These are phyloP conservation scores for Caenorhabditis macrosperma DNA, from an alignment of 2,888 invertebrate species.

Conservation along the genomic window DNA sequence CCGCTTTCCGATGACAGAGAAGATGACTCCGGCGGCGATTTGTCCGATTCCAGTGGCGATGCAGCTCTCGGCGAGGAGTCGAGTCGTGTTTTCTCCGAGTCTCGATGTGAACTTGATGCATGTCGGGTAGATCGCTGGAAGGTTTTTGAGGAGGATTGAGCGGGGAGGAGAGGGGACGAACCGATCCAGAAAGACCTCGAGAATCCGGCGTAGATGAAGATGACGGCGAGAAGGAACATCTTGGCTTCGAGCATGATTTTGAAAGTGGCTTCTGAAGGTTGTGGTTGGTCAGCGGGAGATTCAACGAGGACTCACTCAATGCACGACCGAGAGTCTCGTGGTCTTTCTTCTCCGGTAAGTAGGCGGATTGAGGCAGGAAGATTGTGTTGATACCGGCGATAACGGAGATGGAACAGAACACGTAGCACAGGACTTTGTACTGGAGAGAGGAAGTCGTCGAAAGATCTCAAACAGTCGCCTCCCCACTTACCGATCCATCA, in stretches of 20 bases:
- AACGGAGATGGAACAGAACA: slow-evolving; percentile 33
- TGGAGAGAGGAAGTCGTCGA: slow-evolving; percentile 12
- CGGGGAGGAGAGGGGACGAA: neutral
- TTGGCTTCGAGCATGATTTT: slow-evolving; percentile 23
- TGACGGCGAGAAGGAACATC: slow-evolving; percentile 47
- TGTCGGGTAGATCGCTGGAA: slow-evolving; percentile 53
- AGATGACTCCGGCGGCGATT: slow-evolving; percentile 42
- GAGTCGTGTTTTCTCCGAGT: slow-evolving; percentile 50
- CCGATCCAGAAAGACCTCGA: slow-evolving; percentile 58
- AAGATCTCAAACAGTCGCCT: no score
- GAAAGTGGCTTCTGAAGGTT: slow-evolving; percentile 36
- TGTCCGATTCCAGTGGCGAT: slow-evolving; percentile 59
- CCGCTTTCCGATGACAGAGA: slow-evolving; percentile 37
- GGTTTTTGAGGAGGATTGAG: neutral
- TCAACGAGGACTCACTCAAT: slow-evolving; percentile 10
- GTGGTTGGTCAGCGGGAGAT: neutral
- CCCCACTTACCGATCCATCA: slow-evolving; percentile 13
- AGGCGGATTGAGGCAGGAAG: slow-evolving; percentile 30
- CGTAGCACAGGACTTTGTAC: slow-evolving; percentile 31
- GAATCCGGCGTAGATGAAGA: slow-evolving; percentile 56
- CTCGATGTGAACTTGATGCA: slow-evolving; percentile 55
- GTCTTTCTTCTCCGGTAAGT: slow-evolving; percentile 40
- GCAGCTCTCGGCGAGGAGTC: slow-evolving; percentile 36
- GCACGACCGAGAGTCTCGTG: slow-evolving; percentile 22
- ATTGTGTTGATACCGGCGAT: slow-evolving; percentile 32